A percentile compares a stretch with the other conserved stretches of the same genome.
These are phyloP conservation scores for Ormyrus nitidulus DNA, from an alignment of 2,888 invertebrate species.

Conservation along the genomic window DNA sequence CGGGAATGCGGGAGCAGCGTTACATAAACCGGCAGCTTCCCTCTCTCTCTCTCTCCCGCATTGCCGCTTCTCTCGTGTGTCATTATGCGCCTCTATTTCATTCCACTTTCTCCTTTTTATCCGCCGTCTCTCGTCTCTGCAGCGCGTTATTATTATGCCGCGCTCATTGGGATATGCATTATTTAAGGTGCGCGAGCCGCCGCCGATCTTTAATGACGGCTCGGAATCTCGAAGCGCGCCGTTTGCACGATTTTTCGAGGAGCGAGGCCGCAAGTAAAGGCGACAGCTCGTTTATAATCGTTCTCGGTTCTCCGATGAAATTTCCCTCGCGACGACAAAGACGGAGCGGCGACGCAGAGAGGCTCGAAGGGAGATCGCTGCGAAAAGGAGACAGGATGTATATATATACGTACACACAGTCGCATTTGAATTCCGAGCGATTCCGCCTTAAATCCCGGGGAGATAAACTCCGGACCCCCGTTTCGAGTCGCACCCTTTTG, in stretches of 20 bases:
- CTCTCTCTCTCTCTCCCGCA: conserved; percentile 12
- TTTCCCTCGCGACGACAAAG: no score
- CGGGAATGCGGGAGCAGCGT: conserved; percentile 65
- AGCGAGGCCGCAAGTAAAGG: not conserved
- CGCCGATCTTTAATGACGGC: no score
- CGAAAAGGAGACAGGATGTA: no score
- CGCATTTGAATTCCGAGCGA: conserved; percentile 59
- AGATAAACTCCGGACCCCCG: not conserved
- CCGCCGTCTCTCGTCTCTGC: not conserved
- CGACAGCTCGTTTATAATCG: no score
- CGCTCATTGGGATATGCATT: no score
- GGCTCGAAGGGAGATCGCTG: no score
- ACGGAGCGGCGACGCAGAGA: no score
- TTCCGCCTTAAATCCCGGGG: conserved; percentile 21
- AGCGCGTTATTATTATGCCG: no score
- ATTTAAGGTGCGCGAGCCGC: no score
- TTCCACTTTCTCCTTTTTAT: conserved; percentile 13
- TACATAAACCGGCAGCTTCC: conserved; percentile 33
- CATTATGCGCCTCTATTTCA: conserved; percentile 26
- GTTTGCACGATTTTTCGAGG: conserved; percentile 12
- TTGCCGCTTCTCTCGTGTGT: not conserved
- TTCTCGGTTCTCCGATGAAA: no score
- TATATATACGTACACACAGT: no score
- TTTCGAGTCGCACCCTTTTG: conserved; percentile 2
- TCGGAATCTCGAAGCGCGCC: not conserved